Conservation (phyloP, 2,888 invertebrate species). For the Rhagophthalmus giganteus region DNA sequence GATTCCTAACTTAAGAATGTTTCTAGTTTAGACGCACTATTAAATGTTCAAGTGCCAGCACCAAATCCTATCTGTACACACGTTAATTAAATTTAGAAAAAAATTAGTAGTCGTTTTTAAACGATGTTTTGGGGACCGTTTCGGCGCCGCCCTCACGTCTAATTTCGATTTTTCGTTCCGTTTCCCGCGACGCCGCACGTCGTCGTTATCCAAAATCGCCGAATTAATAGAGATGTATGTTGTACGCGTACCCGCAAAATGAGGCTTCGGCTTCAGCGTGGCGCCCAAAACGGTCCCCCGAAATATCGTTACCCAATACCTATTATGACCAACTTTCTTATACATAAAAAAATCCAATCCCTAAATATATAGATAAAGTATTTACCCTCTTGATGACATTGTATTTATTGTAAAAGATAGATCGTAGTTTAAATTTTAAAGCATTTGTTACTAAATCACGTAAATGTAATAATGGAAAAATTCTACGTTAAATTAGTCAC, state of each 20-base stretch:
- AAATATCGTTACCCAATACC: no score
- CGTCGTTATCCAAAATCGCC: background rate
- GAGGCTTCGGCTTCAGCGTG: background rate
- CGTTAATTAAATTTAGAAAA: background rate
- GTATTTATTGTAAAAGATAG: no score
- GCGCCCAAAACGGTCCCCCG: background rate
- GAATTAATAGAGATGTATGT: background rate
- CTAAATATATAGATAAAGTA: no score
- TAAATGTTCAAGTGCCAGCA: constrained; percentile 6
- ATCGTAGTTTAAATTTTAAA: background rate
- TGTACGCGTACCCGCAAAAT: no score
- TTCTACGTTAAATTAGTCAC: background rate
- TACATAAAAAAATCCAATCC: no score
- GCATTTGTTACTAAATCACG: background rate
- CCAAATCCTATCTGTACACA: background rate
- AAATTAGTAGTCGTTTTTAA: no score
- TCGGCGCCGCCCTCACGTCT: no score
- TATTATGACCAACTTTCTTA: no score
- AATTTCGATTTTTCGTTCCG: background rate
- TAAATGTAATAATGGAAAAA: no score
- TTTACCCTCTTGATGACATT: no score
- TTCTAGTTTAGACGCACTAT: constrained; percentile 1
- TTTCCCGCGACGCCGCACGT: background rate
- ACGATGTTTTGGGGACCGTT: background rate
- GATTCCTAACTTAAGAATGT: background rate